Evolutionary conservation across 2,113 vertebrate species (phyloP), one percentile per base, ranked within the genome.

Genomic region (Antigone vipio): DNA sequence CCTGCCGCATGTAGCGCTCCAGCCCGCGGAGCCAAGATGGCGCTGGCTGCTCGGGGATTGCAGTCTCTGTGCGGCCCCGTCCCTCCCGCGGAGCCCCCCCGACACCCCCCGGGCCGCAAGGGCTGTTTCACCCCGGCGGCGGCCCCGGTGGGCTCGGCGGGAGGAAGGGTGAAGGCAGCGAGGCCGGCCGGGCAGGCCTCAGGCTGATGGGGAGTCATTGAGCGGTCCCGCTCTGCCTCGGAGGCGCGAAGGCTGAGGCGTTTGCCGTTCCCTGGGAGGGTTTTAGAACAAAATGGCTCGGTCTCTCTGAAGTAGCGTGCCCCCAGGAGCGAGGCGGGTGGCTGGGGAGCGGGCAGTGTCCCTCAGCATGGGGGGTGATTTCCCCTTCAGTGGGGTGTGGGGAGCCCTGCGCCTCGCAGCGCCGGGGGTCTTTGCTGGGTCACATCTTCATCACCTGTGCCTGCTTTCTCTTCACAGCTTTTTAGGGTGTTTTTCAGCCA

Each of bases 21-120:
- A 1, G 21, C 1, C 11, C 4, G 1, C 6, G 8, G 14, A 5
- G 24, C 4, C 13, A 15, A 88, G 21, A 68, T 77, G 83, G 92
- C 49, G 80, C 62, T 0, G 0, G 14, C 0, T 0, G 20, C 0
- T 4, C 1, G 1, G 38, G 3, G 16, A 4, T 4, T 3, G 27
- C 11, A 3, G 21, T 2, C 8, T 3, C 26, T 23, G 42, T 3
- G 2, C 3, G 8, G 49, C 6, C 21, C 15, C 13, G 18, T 20
- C 26, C 4, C 5, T 32, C 34, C 15, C 9, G 20, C 9, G 5
- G 21, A 20, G 38, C 15, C 11, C 15, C 11, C 14, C 21, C 2
- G 11, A 6, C 3, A 1, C 5, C 5, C 5, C 9, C 59, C 58
- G 9, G 9, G 34, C 21, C 58, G 9, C 32, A 5, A 11, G 34